Evolutionary conservation across 1,140 invertebrate genomes (phyloP).

Genomic region (Aleiodes sp.): DNA sequence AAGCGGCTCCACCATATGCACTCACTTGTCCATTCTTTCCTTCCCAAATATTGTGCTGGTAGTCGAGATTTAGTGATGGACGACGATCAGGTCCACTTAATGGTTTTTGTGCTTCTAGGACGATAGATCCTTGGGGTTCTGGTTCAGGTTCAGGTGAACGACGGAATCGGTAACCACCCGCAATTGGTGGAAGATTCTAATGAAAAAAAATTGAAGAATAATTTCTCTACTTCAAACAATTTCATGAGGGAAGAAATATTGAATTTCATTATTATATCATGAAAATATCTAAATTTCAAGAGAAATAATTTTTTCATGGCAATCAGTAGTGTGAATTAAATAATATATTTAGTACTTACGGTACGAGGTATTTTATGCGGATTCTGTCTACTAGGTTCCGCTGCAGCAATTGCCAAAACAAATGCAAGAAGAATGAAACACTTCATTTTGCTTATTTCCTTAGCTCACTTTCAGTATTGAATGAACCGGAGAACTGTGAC

Average conservation of each 20-base stretch:
- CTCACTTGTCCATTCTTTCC: conserved; percentile 43
- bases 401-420: neutral
- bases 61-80: conserved; percentile 43
- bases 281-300: no score
- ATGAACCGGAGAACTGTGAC: neutral
- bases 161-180: conserved; percentile 11
- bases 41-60: conserved; percentile 45
- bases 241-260: no score
- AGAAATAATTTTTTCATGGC: no score
- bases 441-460: neutral
- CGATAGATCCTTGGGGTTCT: conserved; percentile 33
- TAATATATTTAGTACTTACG: neutral
- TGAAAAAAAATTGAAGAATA: neutral
- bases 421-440: neutral
- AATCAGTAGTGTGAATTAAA: no score
- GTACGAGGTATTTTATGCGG: neutral
- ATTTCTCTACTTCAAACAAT: no score
- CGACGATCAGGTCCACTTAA: conserved; percentile 45
- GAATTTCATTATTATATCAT: no score
- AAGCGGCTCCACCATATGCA: conserved; percentile 41
- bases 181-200: neutral
- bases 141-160: conserved; percentile 26
- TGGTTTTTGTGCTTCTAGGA: conserved; percentile 37
- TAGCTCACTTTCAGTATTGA: neutral
- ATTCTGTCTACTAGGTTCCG: neutral